These are phyloP conservation scores for Drosophila ogumai DNA, from an alignment of 1,140 invertebrate genomes.

Conservation along the genomic window DNA sequence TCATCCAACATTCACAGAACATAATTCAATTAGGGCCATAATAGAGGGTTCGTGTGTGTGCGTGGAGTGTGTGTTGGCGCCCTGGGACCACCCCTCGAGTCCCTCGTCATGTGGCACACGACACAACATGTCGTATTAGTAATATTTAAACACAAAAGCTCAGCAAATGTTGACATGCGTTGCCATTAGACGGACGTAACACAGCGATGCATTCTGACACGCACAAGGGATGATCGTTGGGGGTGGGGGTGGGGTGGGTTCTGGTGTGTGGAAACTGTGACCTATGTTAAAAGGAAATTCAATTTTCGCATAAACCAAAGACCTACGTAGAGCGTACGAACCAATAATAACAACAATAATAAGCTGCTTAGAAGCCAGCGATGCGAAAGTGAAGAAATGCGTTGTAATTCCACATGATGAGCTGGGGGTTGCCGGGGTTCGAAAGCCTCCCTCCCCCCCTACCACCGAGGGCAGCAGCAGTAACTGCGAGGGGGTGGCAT, in stretches of 20 bases:
- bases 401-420: slow-evolving; percentile 69
- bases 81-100: slow-evolving; percentile 4
- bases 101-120: slow-evolving; percentile 57
- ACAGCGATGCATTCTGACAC: slow-evolving; percentile 72
- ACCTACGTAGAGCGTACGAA: slow-evolving; percentile 10
- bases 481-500: slow-evolving; percentile 42
- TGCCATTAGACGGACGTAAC: slow-evolving; percentile 65
- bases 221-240: slow-evolving; percentile 40
- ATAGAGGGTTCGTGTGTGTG: slow-evolving; percentile 45
- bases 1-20: slow-evolving; percentile 39
- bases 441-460: background rate
- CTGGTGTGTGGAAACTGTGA: slow-evolving; percentile 5
- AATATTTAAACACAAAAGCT: slow-evolving; percentile 84
- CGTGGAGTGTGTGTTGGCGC: slow-evolving; percentile 1
- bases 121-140: slow-evolving; percentile 82
- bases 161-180: slow-evolving; percentile 80
- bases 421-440: background rate
- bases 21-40: slow-evolving; percentile 77
- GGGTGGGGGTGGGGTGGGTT: background rate
- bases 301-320: slow-evolving; percentile 69
- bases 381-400: slow-evolving; percentile 82
- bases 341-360: slow-evolving; percentile 74
- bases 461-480: slow-evolving; percentile 7
- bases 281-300: slow-evolving; percentile 54
- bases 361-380: slow-evolving; percentile 79